Base-by-base conservation (phyloP, 2,888 invertebrate species). In the Lumbricus terrestris region DNA sequence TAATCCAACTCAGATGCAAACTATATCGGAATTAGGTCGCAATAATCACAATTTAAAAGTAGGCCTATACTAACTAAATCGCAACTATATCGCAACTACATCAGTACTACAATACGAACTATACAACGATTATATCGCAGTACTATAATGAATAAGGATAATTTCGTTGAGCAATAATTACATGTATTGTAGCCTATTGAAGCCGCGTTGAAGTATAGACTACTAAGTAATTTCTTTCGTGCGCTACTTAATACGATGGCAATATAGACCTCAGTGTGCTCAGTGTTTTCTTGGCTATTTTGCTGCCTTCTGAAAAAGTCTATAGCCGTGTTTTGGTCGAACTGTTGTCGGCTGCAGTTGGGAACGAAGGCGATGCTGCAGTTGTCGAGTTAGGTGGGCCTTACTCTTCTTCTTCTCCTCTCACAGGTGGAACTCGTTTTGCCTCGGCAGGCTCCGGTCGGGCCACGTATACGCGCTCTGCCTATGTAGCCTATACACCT, bases 351-450 rank as follows among this genome's bases (percentile, higher is more conserved):
- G 69, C 69, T 69, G 29, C n/a, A 8, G 69, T n/a, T 69, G 69
- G 69, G 11, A 69, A n/a, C 29, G 69, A 6, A 69, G 69, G n/a
- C 29, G 69, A 69, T 69, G 69, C 69, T 69, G 69, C 0, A 11
- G 69, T 69, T n/a, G 69, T 69, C 69, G 69, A 69, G n/a, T 69
- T 69, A 69, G 69, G 69, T 69, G n/a, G 69, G 69, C 69, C 69
- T 69, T n/a, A n/a, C n/a, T n/a, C n/a, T n/a, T n/a, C n/a, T n/a
- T n/a, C n/a, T n/a, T n/a, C 69, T 54, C 11, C 54, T 69, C 69
- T 69, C 69, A 69, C 69, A 69, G 69, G 69, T 69, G 69, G 69
- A 69, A 69, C 69, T 69, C 69, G 69, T 69, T 69, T 29, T n/a
- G 69, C 69, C 69, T 69, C 69, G 29, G 40, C 40, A 40, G 69